Percentiles rank a stretch among this genome's conserved stretches.
phyloP scores from a whole-genome alignment of 2,797 vertebrate genomes.

The Anableps anableps region DNA sequence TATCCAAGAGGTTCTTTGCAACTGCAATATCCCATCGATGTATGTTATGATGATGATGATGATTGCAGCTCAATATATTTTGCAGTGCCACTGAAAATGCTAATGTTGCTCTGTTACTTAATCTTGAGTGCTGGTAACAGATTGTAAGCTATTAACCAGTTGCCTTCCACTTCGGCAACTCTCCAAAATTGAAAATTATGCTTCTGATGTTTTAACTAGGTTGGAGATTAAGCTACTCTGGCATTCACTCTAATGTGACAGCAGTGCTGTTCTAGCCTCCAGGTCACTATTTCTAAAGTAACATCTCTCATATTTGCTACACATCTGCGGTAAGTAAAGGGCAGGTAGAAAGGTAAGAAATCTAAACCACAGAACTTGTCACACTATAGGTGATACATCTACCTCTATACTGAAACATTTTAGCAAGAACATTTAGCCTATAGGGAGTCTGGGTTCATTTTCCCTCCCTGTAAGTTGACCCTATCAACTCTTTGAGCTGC shows the following conservation, averaged over 20 bases:
- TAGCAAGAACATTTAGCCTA: constrained; percentile 67
- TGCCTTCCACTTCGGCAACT: background rate
- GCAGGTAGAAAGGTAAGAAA: constrained; percentile 1
- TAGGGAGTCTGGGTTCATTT: constrained; percentile 56
- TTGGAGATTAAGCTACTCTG: background rate
- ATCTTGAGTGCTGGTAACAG: background rate
- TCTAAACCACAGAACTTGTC: constrained; percentile 7
- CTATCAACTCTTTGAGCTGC: constrained; percentile 77
- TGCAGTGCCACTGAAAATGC: background rate
- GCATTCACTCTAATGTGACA: background rate
- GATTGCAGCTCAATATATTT: background rate
- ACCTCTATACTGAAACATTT: constrained; percentile 60
- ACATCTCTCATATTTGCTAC: constrained; percentile 8
- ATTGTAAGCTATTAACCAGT: background rate
- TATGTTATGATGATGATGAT: background rate
- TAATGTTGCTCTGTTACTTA: no score
- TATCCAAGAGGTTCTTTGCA: background rate
- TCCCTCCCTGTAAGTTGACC: constrained; percentile 33
- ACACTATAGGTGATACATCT: constrained; percentile 20
- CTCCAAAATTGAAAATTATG: background rate
- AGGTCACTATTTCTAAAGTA: background rate
- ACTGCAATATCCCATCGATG: background rate
- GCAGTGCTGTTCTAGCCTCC: background rate
- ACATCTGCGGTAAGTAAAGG: constrained; percentile 1
- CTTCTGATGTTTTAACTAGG: background rate